Evolutionary conservation across 2,888 invertebrate genomes (phyloP), one percentile per base, ranked within the genome.

Genomic region (Smittia aterrima): DNA sequence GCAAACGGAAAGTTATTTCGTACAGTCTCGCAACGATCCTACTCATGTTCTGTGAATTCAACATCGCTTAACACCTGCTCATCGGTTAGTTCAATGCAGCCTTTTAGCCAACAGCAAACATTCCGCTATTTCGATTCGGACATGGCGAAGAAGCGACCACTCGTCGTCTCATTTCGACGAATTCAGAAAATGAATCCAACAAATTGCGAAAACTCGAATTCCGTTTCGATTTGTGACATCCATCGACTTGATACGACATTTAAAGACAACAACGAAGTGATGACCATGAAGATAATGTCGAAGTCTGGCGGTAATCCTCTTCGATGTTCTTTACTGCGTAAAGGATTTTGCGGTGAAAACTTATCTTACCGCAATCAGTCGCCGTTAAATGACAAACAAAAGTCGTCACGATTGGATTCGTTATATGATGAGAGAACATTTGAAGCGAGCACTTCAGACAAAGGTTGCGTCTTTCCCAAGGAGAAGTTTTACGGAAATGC

Each of bases 101-200:
- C 70, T 13, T 70, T 54, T 13, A 70, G 41, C 18, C 70, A 70
- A 24, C 67, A 67, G 20, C 38, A 41, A 27, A 7, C 70, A 70
- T 70, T 70, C 13, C 70, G 70, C 11, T 70, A 70, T 27, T 70
- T 70, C 53, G 70, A 70, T 27, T 70, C 70, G 4, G 58, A n/a
- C 2, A 58, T n/a, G 58, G 58, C 58, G 1, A 18, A 18, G 1
- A 53, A 54, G 20, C 70, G 70, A 16, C 70, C 70, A 1, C 18
- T 70, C 1, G 70, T 70, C 1, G 70, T 70, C 9, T 70, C 70
- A 25, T 70, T 70, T 11, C 1, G 54, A 13, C 53, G 70, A 11
- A 40, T 54, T 9, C 41, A 70, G 2, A 70, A 70, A 32, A 54
- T 54, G 54, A 70, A 24, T 1, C 27, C 25, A 22, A 58, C 58